phyloP scores from a whole-genome alignment of 2,888 invertebrate species.

The Saturnia japonica region DNA sequence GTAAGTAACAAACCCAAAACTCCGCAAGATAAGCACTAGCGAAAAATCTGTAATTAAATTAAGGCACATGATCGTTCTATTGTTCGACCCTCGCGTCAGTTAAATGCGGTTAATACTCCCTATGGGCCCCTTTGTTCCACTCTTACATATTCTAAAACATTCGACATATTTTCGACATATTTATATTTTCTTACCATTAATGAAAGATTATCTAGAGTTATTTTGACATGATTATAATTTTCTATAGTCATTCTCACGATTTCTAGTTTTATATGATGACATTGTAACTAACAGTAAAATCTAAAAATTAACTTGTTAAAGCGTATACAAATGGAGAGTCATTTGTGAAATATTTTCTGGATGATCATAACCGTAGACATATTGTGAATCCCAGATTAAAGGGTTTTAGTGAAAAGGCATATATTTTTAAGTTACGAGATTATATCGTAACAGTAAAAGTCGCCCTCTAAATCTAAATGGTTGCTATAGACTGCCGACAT shows the following conservation, averaged over 20 bases:
- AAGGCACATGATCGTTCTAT: constrained; percentile 24
- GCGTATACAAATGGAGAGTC: not conserved
- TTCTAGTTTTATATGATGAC: not conserved
- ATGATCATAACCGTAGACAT: not conserved
- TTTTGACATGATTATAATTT: not conserved
- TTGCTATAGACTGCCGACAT: not conserved
- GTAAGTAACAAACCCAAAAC: constrained; percentile 21
- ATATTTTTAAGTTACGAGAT: not conserved
- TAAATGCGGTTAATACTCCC: constrained; percentile 39
- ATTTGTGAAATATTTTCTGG: not conserved
- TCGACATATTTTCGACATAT: not conserved
- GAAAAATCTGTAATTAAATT: constrained; percentile 27
- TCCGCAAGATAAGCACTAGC: constrained; percentile 15
- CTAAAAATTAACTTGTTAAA: not conserved
- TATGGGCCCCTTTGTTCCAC: constrained; percentile 25
- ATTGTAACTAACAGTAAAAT: not conserved
- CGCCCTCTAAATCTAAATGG: not conserved
- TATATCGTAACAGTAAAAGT: not conserved
- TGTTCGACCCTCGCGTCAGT: constrained; percentile 28
- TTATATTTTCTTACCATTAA: not conserved
- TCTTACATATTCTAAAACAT: constrained; percentile 22
- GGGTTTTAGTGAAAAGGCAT: not conserved
- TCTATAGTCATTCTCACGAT: too few relatives aligned
- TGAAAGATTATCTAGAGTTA: not conserved
- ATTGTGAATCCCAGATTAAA: not conserved